Evolutionary conservation across 2,113 vertebrate species (phyloP).

Genomic region (Pelecanoides urinatrix): DNA sequence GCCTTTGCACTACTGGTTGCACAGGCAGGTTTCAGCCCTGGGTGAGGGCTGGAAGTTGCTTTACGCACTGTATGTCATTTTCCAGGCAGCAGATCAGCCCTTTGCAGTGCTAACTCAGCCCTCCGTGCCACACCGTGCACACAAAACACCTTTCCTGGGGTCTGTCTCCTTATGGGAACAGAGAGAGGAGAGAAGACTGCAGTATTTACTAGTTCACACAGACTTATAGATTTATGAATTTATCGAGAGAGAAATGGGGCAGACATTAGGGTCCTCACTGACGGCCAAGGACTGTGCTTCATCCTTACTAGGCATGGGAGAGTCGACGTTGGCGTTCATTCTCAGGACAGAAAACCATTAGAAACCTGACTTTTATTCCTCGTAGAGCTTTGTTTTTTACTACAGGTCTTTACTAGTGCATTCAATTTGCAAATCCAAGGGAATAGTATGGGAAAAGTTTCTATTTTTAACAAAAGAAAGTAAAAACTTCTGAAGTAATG

Average conservation of each 20-base stretch:
- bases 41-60: not conserved
- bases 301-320: not conserved
- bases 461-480: conserved; percentile 66
- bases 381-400: not conserved
- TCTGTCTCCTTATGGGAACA: not conserved
- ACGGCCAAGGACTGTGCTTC: not conserved
- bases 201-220: not conserved
- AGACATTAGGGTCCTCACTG: not conserved
- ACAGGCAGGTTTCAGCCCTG: not conserved
- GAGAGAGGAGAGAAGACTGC: not conserved
- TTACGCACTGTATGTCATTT: not conserved
- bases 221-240: not conserved
- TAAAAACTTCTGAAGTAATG: conserved; percentile 54
- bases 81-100: not conserved
- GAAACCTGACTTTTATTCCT: not conserved
- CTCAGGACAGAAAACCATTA: conserved; percentile 10
- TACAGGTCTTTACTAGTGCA: not conserved
- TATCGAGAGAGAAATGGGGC: not conserved
- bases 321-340: not conserved
- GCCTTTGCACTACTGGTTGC: conserved; percentile 15
- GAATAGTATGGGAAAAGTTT: conserved; percentile 37
- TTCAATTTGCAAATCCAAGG: conserved; percentile 28
- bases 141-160: not conserved
- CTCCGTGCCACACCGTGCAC: not conserved
- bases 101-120: not conserved